These are phyloP conservation scores for Polypterus bichir DNA, from an alignment of 2,113 vertebrate species.

Conservation along the genomic window DNA sequence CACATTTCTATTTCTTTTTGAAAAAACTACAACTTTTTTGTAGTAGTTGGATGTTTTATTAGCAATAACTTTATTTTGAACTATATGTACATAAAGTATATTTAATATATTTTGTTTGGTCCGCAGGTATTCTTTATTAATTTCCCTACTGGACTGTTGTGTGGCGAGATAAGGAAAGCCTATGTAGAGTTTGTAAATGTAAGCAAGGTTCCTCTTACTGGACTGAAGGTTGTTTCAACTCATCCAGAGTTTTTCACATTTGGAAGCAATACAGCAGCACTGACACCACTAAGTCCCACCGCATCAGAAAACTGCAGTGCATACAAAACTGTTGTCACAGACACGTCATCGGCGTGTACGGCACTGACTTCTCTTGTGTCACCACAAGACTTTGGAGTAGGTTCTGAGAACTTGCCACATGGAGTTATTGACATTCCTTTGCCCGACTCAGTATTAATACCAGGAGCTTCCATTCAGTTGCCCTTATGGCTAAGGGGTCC, in stretches of 20 bases:
- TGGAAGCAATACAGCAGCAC: conserved; percentile 58
- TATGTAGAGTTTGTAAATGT: conserved; percentile 94
- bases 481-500: conserved; percentile 93
- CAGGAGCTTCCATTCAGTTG: conserved; percentile 77
- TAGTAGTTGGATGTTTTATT: conserved; percentile 31
- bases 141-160: conserved; percentile 89
- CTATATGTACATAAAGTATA: too few species aligned
- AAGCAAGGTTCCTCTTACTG: conserved; percentile 68
- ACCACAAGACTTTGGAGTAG: conserved; percentile 58
- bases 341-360: conserved; percentile 41
- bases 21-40: background rate
- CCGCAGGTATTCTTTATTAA: conserved; percentile 91
- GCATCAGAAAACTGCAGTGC: conserved; percentile 83
- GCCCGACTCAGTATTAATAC: conserved; percentile 59
- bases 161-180: conserved; percentile 88
- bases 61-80: conserved; percentile 9
- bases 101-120: background rate
- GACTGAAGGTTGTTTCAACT: conserved; percentile 79
- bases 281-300: conserved; percentile 68
- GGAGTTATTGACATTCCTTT: conserved; percentile 72
- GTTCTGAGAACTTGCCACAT: conserved; percentile 33
- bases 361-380: conserved; percentile 56
- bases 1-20: conserved; percentile 8
- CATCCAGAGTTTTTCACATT: conserved; percentile 92
- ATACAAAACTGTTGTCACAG: conserved; percentile 73